Percentiles rank a stretch among this genome's conserved stretches.
phyloP scores from a whole-genome alignment of 2,113 vertebrate genomes.

The Callipepla californica region DNA sequence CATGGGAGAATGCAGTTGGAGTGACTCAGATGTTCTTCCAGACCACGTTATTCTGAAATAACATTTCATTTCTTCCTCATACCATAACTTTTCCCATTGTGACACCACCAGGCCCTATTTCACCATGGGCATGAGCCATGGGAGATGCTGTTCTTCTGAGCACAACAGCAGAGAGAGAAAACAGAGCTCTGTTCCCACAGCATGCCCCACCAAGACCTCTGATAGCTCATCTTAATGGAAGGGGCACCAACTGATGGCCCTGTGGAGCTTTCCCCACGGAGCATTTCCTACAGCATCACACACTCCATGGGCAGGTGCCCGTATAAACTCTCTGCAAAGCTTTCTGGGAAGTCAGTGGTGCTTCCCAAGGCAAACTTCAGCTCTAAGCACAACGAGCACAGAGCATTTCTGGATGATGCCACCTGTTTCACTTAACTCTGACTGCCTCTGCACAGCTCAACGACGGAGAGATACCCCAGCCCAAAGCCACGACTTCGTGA shows the following conservation, averaged over 20 bases:
- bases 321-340: not conserved
- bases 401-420: accelerated
- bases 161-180: not conserved
- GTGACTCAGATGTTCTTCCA: not conserved
- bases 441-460: too few species aligned
- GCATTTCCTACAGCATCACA: accelerated
- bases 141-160: accelerated
- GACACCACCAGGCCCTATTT: not conserved
- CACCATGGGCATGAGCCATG: accelerated
- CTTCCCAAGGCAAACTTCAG: not conserved
- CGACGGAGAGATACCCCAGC: too few species aligned
- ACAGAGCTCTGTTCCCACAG: not conserved
- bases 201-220: not conserved
- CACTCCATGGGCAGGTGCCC: not conserved
- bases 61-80: not conserved
- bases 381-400: not conserved
- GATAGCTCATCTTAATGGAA: not conserved
- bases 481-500: too few species aligned
- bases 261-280: accelerated
- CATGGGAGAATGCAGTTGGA: accelerated
- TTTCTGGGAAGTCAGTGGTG: not conserved
- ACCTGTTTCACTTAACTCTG: too few species aligned
- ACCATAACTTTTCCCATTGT: too few species aligned
- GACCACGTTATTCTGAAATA: not conserved
- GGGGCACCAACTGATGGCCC: not conserved